phyloP scores from a whole-genome alignment of 1,140 invertebrate species.

The Aleiodes sp. region DNA sequence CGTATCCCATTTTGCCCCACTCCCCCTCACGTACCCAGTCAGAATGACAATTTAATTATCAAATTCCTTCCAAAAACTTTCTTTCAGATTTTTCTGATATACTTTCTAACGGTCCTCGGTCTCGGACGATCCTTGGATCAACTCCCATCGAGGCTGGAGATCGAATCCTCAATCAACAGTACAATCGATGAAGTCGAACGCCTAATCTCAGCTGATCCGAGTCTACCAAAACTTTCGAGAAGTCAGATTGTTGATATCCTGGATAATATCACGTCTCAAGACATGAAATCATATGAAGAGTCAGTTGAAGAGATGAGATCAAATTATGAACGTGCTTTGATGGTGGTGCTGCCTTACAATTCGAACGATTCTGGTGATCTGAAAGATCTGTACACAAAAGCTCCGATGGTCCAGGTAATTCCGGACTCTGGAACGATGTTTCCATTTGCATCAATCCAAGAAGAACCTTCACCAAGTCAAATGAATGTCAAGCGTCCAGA shows the following conservation, averaged over 20 bases:
- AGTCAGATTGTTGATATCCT: constrained; percentile 70
- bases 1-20: no score
- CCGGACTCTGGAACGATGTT: constrained; percentile 39
- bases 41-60: not conserved
- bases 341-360: constrained; percentile 69
- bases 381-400: constrained; percentile 67
- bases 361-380: constrained; percentile 61
- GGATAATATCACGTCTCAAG: constrained; percentile 69
- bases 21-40: not conserved
- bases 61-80: constrained; percentile 1
- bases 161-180: constrained; percentile 64
- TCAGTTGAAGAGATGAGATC: constrained; percentile 59
- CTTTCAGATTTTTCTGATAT: constrained; percentile 53
- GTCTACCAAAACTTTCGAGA: constrained; percentile 68
- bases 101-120: constrained; percentile 49
- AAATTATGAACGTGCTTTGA: constrained; percentile 67
- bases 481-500: not conserved
- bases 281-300: constrained; percentile 58
- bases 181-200: constrained; percentile 72
- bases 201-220: constrained; percentile 66
- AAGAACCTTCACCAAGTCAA: constrained; percentile 12
- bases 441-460: constrained; percentile 23
- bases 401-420: constrained; percentile 66
- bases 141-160: constrained; percentile 47
- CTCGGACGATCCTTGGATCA: constrained; percentile 47